Evolutionary conservation across 2,888 invertebrate species (phyloP).

Genomic region (Cataglyphis albicans): DNA sequence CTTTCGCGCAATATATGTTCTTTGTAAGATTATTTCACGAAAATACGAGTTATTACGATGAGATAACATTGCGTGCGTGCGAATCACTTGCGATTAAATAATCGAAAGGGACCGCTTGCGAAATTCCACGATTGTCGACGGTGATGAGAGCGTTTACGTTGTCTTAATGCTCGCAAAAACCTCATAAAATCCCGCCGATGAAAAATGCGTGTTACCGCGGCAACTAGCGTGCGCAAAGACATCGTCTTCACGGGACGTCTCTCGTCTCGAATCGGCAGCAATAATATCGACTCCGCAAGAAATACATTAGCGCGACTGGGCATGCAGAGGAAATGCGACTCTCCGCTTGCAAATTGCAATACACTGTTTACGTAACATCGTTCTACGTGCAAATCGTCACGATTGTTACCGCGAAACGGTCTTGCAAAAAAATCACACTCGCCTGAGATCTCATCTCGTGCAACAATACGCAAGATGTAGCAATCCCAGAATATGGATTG

Average conservation of each 20-base stretch:
- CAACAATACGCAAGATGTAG: conserved; percentile 29
- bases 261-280: conserved; percentile 35
- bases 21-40: conserved; percentile 24
- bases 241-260: conserved; percentile 38
- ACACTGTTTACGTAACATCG: conserved; percentile 59
- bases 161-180: conserved; percentile 65
- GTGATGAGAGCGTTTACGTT: conserved; percentile 20
- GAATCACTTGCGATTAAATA: conserved; percentile 41
- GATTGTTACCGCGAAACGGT: conserved; percentile 16
- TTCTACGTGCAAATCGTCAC: conserved; percentile 40
- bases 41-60: conserved; percentile 31
- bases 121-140: conserved; percentile 42
- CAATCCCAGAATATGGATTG: conserved; percentile 21
- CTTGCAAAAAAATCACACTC: conserved; percentile 13
- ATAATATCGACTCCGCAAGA: conserved; percentile 51
- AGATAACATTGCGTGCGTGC: conserved; percentile 5
- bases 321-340: conserved; percentile 27
- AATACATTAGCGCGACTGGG: conserved; percentile 59
- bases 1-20: background rate
- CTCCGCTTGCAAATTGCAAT: conserved; percentile 20
- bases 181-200: conserved; percentile 50
- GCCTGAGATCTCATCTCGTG: conserved; percentile 14
- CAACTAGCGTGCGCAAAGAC: conserved; percentile 39
- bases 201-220: conserved; percentile 49
- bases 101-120: conserved; percentile 44